Conservation (phyloP, 2,797 vertebrate genomes). For the Eutrigla gurnardus region DNA sequence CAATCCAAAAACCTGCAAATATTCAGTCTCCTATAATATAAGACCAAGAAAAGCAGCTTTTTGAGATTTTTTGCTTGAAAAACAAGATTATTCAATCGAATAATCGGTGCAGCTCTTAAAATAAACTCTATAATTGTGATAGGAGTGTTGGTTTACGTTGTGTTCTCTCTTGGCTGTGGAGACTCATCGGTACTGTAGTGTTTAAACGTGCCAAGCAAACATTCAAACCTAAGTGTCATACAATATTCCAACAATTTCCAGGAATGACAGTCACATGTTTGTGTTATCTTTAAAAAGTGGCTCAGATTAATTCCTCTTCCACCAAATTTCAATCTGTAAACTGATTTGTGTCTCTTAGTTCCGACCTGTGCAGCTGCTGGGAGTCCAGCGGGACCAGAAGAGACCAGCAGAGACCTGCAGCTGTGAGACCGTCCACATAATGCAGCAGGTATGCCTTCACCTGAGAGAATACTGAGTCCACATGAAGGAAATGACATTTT, state of each 20-base stretch:
- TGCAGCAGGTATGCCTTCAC: not conserved
- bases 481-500: not conserved
- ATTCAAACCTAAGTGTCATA: not conserved
- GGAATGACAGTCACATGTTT: not conserved
- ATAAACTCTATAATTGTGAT: too few relatives aligned
- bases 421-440: too few relatives aligned
- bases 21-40: too few relatives aligned
- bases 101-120: not conserved
- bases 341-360: not conserved
- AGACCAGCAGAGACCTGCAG: too few relatives aligned
- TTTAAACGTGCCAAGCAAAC: not conserved
- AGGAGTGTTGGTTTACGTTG: not conserved
- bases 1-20: too few relatives aligned
- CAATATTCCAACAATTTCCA: not conserved
- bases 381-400: not conserved
- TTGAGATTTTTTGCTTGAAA: too few relatives aligned
- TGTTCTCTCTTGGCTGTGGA: not conserved
- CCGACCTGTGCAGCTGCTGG: not conserved
- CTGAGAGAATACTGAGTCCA: not conserved
- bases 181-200: not conserved
- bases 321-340: not conserved
- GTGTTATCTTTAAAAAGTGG: not conserved
- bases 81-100: not conserved
- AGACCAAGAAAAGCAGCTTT: too few relatives aligned
- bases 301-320: not conserved